phyloP scores from a whole-genome alignment of 1,140 invertebrate species.

The Drosophila prosaltans region DNA sequence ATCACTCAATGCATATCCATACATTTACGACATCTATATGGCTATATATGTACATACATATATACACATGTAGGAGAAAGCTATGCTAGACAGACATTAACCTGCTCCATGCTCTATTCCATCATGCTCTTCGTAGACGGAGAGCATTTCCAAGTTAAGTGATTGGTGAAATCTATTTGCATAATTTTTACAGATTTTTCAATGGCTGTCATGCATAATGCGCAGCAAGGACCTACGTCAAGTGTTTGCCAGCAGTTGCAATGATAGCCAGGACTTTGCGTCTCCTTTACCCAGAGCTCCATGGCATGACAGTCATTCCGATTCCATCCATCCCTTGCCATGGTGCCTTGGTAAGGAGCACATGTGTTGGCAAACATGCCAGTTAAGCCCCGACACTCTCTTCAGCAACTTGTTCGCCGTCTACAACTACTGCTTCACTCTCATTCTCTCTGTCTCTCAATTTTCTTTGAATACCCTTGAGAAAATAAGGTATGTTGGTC shows the following conservation, averaged over 20 bases:
- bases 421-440: background rate
- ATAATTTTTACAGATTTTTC: conserved; percentile 81
- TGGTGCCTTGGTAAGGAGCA: background rate
- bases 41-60: background rate
- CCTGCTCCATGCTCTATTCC: conserved; percentile 21
- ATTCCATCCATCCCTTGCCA: background rate
- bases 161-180: conserved; percentile 79
- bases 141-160: conserved; percentile 62
- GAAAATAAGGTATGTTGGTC: no score
- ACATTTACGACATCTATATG: background rate
- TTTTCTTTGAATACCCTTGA: background rate
- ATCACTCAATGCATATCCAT: conserved; percentile 8
- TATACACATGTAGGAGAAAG: background rate
- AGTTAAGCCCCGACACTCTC: conserved; percentile 49
- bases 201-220: conserved; percentile 74
- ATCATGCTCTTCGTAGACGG: conserved; percentile 1
- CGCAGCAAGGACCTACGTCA: conserved; percentile 43
- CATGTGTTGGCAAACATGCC: conserved; percentile 59
- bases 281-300: background rate
- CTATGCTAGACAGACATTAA: conserved; percentile 32
- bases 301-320: background rate
- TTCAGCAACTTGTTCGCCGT: conserved; percentile 10
- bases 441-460: background rate
- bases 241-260: conserved; percentile 48
- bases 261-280: conserved; percentile 39